phyloP scores from a whole-genome alignment of 2,888 invertebrate genomes.

The Nemapogon koenigi region DNA sequence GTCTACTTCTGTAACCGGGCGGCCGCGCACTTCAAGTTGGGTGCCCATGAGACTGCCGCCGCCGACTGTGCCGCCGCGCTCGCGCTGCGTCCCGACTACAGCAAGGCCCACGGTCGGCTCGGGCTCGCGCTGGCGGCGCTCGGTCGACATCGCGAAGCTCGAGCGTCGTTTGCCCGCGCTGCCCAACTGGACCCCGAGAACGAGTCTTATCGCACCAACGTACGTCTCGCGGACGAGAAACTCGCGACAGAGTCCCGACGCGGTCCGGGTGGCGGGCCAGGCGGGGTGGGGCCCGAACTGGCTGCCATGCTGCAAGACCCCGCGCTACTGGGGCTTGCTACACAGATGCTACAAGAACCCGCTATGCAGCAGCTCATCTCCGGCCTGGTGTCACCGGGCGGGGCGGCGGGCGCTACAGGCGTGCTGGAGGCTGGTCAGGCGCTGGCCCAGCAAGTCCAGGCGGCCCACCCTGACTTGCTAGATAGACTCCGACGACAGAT shows the following conservation, averaged over 20 bases:
- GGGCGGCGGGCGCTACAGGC: constrained; percentile 38
- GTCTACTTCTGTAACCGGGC: constrained; percentile 98
- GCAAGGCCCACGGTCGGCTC: constrained; percentile 93
- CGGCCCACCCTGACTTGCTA: constrained; percentile 81
- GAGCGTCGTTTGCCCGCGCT: constrained; percentile 86
- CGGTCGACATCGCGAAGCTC: constrained; percentile 83
- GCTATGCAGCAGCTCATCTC: constrained; percentile 77
- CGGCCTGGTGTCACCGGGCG: constrained; percentile 20
- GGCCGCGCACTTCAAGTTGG: constrained; percentile 91
- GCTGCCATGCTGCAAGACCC: constrained; percentile 80
- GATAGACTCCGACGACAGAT: constrained; percentile 74
- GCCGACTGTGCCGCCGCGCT: constrained; percentile 91
- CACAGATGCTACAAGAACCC: constrained; percentile 84
- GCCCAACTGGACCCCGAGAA: constrained; percentile 91
- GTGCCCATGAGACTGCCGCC: constrained; percentile 83
- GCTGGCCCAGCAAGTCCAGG: constrained; percentile 82
- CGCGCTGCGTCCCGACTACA: constrained; percentile 87
- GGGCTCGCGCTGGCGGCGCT: constrained; percentile 88
- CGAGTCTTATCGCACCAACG: constrained; percentile 86
- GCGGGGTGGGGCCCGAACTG: constrained; percentile 63
- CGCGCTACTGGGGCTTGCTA: constrained; percentile 82
- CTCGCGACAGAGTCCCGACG: constrained; percentile 49
- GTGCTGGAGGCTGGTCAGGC: constrained; percentile 75
- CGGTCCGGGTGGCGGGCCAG: constrained; percentile 79
- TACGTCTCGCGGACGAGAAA: constrained; percentile 81